Percentiles rank a stretch among this genome's conserved stretches.
phyloP scores from a whole-genome alignment of 2,113 vertebrate genomes.

The Oceanodroma tethys region DNA sequence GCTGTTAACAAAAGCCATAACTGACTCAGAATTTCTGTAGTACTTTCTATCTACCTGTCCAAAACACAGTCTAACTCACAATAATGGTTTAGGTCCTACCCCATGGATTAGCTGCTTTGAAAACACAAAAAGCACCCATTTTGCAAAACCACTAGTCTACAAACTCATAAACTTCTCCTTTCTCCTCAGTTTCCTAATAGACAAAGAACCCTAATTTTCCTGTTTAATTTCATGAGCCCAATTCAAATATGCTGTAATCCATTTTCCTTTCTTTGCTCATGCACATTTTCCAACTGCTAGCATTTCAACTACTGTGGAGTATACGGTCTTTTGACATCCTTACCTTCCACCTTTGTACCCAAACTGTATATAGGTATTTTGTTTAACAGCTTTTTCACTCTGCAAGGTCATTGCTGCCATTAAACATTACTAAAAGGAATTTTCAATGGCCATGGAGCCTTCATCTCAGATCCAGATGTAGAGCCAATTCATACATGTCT shows the following conservation, averaged over 20 bases:
- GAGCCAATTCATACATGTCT: neutral
- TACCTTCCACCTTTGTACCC: neutral
- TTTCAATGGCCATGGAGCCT: neutral
- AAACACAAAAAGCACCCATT: neutral
- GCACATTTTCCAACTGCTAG: neutral
- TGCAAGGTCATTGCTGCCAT: neutral
- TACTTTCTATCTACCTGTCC: neutral
- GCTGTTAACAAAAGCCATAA: neutral
- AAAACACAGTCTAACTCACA: neutral
- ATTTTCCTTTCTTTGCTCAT: neutral
- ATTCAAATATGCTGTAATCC: neutral
- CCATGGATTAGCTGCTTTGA: neutral
- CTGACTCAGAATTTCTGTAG: neutral
- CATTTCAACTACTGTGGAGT: neutral
- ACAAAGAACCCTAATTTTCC: neutral
- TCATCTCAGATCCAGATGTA: neutral
- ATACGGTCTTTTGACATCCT: neutral
- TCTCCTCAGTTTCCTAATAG: neutral
- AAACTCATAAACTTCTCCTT: neutral
- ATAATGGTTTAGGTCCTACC: neutral
- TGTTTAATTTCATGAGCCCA: neutral
- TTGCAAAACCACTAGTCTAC: neutral
- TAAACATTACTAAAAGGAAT: neutral
- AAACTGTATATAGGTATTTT: neutral
- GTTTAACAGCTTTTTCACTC: neutral